phyloP scores from a whole-genome alignment of 2,888 invertebrate species.

The Pollenia angustigena region DNA sequence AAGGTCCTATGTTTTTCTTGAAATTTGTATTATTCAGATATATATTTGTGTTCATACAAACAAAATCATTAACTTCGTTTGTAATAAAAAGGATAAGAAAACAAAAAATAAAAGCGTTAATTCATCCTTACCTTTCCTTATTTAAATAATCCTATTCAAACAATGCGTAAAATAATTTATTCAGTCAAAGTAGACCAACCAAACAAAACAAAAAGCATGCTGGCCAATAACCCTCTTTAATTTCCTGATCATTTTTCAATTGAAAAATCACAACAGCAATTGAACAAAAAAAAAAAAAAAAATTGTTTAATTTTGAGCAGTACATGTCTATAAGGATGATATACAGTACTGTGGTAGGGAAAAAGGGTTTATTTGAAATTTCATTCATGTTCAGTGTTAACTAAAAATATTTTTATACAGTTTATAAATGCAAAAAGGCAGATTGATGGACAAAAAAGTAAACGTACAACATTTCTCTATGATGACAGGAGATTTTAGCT shows the following conservation, averaged over 20 bases:
- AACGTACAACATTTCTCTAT: not conserved
- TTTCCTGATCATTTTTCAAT: conserved; percentile 81
- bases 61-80: no score
- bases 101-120: no score
- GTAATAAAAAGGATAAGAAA: no score
- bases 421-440: conserved; percentile 27
- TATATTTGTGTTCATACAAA: no score
- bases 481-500: conserved; percentile 58
- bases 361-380: conserved; percentile 21
- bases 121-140: not conserved
- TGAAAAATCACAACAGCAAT: conserved; percentile 73
- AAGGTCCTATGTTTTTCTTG: no score
- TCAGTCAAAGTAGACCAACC: not conserved
- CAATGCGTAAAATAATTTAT: not conserved
- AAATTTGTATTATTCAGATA: no score
- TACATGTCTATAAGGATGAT: not conserved
- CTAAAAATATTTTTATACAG: conserved; percentile 23
- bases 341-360: not conserved
- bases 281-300: not conserved
- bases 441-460: not conserved
- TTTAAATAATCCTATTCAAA: conserved; percentile 8
- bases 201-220: not conserved
- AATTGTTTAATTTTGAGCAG: conserved; percentile 2
- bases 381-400: not conserved
- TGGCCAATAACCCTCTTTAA: conserved; percentile 78